Percentiles rank a stretch among this genome's conserved stretches.
phyloP scores from a whole-genome alignment of 2,888 invertebrate species.

The Zootermopsis nevadensis region DNA sequence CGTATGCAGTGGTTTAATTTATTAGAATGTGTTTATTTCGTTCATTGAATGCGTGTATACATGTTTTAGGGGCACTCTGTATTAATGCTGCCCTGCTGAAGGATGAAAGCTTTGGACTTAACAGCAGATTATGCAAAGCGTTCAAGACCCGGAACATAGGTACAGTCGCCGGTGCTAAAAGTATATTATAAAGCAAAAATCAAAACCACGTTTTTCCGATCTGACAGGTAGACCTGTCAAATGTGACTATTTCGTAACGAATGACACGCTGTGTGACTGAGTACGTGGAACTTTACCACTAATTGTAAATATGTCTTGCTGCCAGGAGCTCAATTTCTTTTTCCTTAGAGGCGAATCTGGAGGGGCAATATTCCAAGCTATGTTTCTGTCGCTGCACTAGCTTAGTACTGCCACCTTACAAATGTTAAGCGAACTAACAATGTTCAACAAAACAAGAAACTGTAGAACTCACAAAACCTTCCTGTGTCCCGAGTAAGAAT shows the following conservation, averaged over 20 bases:
- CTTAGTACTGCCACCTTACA: background rate
- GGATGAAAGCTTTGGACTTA: constrained; percentile 30
- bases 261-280: no score
- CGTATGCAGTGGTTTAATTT: no score
- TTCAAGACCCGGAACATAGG: background rate
- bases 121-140: constrained; percentile 28
- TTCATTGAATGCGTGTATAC: no score
- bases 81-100: constrained; percentile 10
- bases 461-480: background rate
- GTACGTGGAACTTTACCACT: no score
- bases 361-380: background rate
- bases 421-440: background rate
- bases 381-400: background rate
- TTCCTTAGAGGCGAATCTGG: background rate
- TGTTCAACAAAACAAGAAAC: background rate
- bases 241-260: no score
- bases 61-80: no score
- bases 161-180: constrained; percentile 19
- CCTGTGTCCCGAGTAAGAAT: background rate
- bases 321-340: no score
- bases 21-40: no score
- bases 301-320: no score
- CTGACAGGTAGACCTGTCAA: no score
- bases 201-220: no score
- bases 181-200: background rate